These are phyloP conservation scores for Graphium colonna DNA, from an alignment of 2,888 invertebrate species.

Conservation along the genomic window DNA sequence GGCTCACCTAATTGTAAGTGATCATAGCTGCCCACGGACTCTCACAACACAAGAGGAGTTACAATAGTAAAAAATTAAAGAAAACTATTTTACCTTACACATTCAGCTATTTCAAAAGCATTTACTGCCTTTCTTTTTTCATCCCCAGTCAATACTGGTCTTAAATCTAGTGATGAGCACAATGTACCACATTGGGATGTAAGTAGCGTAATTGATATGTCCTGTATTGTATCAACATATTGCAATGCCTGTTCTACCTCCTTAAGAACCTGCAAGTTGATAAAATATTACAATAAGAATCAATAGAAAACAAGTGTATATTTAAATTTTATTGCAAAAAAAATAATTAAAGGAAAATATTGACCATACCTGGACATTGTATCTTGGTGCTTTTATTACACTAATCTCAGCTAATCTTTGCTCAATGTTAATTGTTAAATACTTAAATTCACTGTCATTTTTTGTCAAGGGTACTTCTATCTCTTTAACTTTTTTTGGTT, in stretches of 20 bases:
- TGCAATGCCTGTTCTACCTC: slow-evolving; percentile 86
- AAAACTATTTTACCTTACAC: slow-evolving; percentile 85
- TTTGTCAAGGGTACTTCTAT: slow-evolving; percentile 27
- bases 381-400: slow-evolving; percentile 50
- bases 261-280: slow-evolving; percentile 83
- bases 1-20: too few species aligned
- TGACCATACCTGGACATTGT: slow-evolving; percentile 53
- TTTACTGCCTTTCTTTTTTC: slow-evolving; percentile 81
- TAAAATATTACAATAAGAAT: slow-evolving; percentile 5
- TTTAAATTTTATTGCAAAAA: too few species aligned
- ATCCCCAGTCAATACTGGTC: slow-evolving; percentile 81
- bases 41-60: too few species aligned
- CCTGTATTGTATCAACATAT: slow-evolving; percentile 48
- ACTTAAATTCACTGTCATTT: slow-evolving; percentile 39
- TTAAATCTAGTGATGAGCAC: slow-evolving; percentile 91
- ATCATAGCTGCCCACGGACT: too few species aligned
- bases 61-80: slow-evolving; percentile 5
- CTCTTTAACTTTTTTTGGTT: slow-evolving; percentile 48
- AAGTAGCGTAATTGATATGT: slow-evolving; percentile 84
- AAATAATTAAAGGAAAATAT: not conserved
- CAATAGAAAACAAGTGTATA: too few species aligned
- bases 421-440: slow-evolving; percentile 53
- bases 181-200: slow-evolving; percentile 88
- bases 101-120: slow-evolving; percentile 85
- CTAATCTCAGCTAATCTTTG: slow-evolving; percentile 60